Conservation (phyloP, 2,888 invertebrate genomes). For the Agriopis aurantiaria region DNA sequence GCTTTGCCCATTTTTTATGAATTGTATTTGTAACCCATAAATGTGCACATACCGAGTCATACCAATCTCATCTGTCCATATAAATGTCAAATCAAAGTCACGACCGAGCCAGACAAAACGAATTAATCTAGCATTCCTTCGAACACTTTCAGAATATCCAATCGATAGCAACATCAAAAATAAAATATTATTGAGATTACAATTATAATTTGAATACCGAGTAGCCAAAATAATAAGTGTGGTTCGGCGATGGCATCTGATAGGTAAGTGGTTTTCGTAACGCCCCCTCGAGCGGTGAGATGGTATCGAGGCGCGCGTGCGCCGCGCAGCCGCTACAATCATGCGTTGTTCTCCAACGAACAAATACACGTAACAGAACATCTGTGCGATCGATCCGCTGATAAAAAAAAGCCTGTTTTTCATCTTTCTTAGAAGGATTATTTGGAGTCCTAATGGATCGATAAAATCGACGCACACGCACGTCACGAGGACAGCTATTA, state of each 20-base stretch:
- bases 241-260: slow-evolving; percentile 76
- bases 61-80: slow-evolving; percentile 38
- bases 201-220: slow-evolving; percentile 70
- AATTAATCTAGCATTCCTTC: slow-evolving; percentile 54
- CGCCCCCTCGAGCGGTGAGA: slow-evolving; percentile 77
- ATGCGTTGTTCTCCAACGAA: slow-evolving; percentile 62
- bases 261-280: slow-evolving; percentile 84
- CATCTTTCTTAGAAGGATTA: slow-evolving; percentile 63
- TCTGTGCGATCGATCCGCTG: slow-evolving; percentile 62
- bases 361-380: slow-evolving; percentile 67
- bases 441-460: slow-evolving; percentile 63
- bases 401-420: slow-evolving; percentile 66
- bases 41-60: slow-evolving; percentile 32
- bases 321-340: slow-evolving; percentile 54
- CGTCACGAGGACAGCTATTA: slow-evolving; percentile 69
- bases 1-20: slow-evolving; percentile 15
- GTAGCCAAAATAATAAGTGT: slow-evolving; percentile 81
- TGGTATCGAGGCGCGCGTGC: slow-evolving; percentile 75
- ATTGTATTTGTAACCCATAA: slow-evolving; percentile 27
- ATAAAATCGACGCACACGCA: slow-evolving; percentile 56
- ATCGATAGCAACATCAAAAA: slow-evolving; percentile 59
- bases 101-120: slow-evolving; percentile 46
- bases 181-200: slow-evolving; percentile 57
- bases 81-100: slow-evolving; percentile 42
- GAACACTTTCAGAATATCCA: slow-evolving; percentile 50